Percentiles rank a stretch among this genome's conserved stretches.
phyloP scores from a whole-genome alignment of 2,113 vertebrate species.

The Eubucco bourcierii region DNA sequence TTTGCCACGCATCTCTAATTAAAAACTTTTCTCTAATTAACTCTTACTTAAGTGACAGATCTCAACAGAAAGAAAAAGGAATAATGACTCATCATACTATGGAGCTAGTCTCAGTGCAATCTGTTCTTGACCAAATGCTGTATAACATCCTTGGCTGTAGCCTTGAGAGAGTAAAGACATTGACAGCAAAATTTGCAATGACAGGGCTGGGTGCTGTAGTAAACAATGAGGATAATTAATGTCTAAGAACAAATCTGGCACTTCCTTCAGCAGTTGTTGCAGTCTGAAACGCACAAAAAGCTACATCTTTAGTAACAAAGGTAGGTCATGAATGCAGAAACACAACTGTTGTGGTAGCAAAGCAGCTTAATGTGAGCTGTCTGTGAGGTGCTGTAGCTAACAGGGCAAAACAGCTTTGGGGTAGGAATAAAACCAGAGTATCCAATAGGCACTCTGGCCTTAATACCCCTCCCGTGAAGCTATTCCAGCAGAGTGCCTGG shows the following conservation, averaged over 20 bases:
- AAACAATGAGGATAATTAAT: not conserved
- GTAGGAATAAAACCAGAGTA: not conserved
- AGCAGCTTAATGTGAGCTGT: not conserved
- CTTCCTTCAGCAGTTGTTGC: not conserved
- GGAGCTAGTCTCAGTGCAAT: slow-evolving; percentile 23
- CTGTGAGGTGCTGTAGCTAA: not conserved
- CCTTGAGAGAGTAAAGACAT: not conserved
- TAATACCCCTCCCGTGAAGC: not conserved
- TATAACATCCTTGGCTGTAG: not conserved
- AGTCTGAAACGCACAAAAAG: not conserved
- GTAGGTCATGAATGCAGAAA: not conserved
- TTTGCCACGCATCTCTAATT: slow-evolving; percentile 31
- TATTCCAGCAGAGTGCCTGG: not conserved
- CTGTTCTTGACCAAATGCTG: slow-evolving; percentile 60
- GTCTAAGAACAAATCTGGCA: not conserved
- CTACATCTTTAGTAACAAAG: not conserved
- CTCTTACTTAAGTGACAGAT: slow-evolving; percentile 33
- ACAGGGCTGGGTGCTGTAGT: not conserved
- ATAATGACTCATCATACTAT: slow-evolving; percentile 23
- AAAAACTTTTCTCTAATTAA: slow-evolving; percentile 47
- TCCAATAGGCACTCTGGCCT: not conserved
- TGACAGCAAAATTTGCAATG: slow-evolving; percentile 1
- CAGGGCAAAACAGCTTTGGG: not conserved
- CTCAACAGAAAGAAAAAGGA: slow-evolving; percentile 9
- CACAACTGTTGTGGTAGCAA: not conserved